Base-by-base conservation (phyloP, 2,113 vertebrate species). In the Calidris pygmaea region DNA sequence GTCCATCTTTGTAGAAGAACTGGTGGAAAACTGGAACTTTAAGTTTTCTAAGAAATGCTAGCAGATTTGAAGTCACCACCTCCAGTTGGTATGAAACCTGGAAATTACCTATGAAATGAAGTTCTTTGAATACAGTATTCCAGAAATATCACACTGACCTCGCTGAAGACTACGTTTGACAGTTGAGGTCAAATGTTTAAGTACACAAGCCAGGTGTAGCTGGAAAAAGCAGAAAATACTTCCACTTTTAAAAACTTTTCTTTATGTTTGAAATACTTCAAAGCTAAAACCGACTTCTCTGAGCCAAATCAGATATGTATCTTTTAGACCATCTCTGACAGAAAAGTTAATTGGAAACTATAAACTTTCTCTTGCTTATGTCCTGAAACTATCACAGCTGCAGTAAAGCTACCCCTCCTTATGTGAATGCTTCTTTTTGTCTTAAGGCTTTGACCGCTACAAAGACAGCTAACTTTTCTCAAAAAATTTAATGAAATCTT, bases 251-350 rank as follows among this genome's bases (percentile, higher is more conserved):
- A 71, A 82, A 86, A 18, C 12, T 76, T 86, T 78, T 67, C 58
- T 92, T 62, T 41, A 74, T 74, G 22, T 86, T 92, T 89, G 12
- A 95, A 93, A 81, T 34, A 90, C 41, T 96, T 92, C 55, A 95
- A 87, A 85, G 70, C 43, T 89, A 45, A 75, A 62, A 75, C 18
- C 16, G 34, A 63, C 27, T 92, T 85, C 6, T 50, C 29, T 87
- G 47, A 93, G 70, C 47, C 73, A 84, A 84, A 93, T 93, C 68
- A 93, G 67, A 66, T 94, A 82, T 30, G 41, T 34, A 83, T 67
- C 85, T 86, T 20, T 77, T 67, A 95, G 79, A 59, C 35, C 35
- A 75, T 67, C 32, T 92, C 72, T 81, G 72, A 92, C 68, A 93
- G 73, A 90, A 74, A 37, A 83, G 67, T 74, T 93, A 88, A 92